Evolutionary conservation across 1,140 invertebrate species (phyloP).

Genomic region (Drosophila prosaltans): DNA sequence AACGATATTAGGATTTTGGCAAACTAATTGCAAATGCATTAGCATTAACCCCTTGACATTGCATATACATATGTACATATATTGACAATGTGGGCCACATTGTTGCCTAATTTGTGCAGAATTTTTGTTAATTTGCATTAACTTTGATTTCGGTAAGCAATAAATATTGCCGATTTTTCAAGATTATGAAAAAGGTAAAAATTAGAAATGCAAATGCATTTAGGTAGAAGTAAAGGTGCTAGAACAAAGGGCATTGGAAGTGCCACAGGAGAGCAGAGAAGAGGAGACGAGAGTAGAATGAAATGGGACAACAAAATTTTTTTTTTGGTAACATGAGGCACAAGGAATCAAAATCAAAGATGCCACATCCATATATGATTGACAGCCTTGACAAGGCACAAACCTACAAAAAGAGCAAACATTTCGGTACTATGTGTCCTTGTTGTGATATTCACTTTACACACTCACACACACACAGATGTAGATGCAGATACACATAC

Average conservation of each 20-base stretch:
- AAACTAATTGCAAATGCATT: slow-evolving; percentile 78
- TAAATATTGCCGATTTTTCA: slow-evolving; percentile 62
- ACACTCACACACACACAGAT: slow-evolving; percentile 29
- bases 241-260: background rate
- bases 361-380: slow-evolving; percentile 64
- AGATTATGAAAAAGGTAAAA: slow-evolving; percentile 41
- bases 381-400: slow-evolving; percentile 58
- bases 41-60: slow-evolving; percentile 66
- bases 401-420: slow-evolving; percentile 17
- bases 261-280: background rate
- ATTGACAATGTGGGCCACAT: slow-evolving; percentile 30
- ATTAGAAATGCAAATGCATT: slow-evolving; percentile 56
- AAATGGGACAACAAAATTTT: slow-evolving; percentile 5
- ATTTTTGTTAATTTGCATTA: slow-evolving; percentile 44
- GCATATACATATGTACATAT: background rate
- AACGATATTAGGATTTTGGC: slow-evolving; percentile 43
- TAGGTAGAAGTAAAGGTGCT: background rate
- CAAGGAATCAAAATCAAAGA: slow-evolving; percentile 36
- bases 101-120: slow-evolving; percentile 67
- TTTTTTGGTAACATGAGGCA: slow-evolving; percentile 43
- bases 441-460: slow-evolving; percentile 78
- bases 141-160: slow-evolving; percentile 69
- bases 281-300: background rate
- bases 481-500: slow-evolving; percentile 12
- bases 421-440: slow-evolving; percentile 38